Evolutionary conservation across 2,113 vertebrate species (phyloP).

Genomic region (Sprattus sprattus): DNA sequence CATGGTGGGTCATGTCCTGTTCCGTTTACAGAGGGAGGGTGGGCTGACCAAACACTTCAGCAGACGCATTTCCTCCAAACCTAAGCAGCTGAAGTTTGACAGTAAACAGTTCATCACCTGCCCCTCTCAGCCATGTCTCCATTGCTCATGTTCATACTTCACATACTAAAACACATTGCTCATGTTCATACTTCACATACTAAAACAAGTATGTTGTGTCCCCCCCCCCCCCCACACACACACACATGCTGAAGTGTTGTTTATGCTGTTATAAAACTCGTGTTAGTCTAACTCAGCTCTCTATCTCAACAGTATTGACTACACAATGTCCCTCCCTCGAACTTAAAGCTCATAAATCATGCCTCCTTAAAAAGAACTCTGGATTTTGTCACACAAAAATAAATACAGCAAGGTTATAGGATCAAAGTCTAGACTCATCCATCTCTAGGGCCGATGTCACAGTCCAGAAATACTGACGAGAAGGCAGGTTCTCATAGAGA

Average conservation of each 20-base stretch:
- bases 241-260: neutral
- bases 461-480: neutral
- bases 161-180: no score
- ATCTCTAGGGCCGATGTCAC: neutral
- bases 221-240: neutral
- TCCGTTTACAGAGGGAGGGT: neutral
- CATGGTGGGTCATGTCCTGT: neutral
- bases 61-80: neutral
- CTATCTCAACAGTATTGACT: neutral
- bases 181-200: neutral
- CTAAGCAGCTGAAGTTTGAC: neutral
- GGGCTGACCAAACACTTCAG: neutral
- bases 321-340: neutral
- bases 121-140: neutral
- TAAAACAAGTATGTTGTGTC: neutral
- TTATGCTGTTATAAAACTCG: neutral
- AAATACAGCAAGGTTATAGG: slow-evolving; percentile 27
- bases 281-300: neutral
- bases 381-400: slow-evolving; percentile 11
- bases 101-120: neutral
- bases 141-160: neutral
- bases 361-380: neutral
- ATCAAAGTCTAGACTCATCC: slow-evolving; percentile 27
- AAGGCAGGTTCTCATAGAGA: neutral
- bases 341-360: neutral